phyloP scores from a whole-genome alignment of 2,888 invertebrate species.

The Frankliniella intonsa region DNA sequence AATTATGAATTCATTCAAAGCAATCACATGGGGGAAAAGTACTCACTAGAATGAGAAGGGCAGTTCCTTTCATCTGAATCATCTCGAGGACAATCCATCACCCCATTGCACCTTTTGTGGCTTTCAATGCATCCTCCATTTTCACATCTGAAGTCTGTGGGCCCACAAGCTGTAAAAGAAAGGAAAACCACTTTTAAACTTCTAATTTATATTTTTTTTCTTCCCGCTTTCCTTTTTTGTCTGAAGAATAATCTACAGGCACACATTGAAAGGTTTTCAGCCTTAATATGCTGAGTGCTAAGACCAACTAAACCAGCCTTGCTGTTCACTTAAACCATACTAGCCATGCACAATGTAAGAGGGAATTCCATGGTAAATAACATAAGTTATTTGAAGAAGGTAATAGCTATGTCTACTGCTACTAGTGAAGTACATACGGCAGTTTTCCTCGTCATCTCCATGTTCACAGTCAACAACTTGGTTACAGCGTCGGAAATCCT shows the following conservation, averaged over 20 bases:
- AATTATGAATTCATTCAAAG: too few species aligned
- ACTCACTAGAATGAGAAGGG: slow-evolving; percentile 39
- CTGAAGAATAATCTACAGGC: background rate
- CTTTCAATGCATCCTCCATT: slow-evolving; percentile 60
- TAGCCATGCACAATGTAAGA: too few species aligned
- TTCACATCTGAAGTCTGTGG: slow-evolving; percentile 57
- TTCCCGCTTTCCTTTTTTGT: too few species aligned
- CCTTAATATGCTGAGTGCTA: too few species aligned
- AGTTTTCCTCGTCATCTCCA: slow-evolving; percentile 35
- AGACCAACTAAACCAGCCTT: too few species aligned
- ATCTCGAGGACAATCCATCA: slow-evolving; percentile 54
- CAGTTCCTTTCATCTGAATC: slow-evolving; percentile 56
- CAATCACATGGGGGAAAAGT: background rate
- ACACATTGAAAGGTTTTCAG: too few species aligned
- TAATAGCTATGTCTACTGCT: too few species aligned
- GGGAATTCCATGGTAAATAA: too few species aligned
- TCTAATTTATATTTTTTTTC: background rate
- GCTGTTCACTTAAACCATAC: background rate
- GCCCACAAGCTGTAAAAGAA: slow-evolving; percentile 41
- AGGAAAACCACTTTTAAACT: slow-evolving; percentile 20
- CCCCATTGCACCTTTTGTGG: slow-evolving; percentile 54
- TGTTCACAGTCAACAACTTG: slow-evolving; percentile 40
- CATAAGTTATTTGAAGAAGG: too few species aligned
- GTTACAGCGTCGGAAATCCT: slow-evolving; percentile 55
- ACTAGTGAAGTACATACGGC: slow-evolving; percentile 43